phyloP scores from a whole-genome alignment of 2,797 vertebrate genomes.

The Gymnodraco acuticeps region DNA sequence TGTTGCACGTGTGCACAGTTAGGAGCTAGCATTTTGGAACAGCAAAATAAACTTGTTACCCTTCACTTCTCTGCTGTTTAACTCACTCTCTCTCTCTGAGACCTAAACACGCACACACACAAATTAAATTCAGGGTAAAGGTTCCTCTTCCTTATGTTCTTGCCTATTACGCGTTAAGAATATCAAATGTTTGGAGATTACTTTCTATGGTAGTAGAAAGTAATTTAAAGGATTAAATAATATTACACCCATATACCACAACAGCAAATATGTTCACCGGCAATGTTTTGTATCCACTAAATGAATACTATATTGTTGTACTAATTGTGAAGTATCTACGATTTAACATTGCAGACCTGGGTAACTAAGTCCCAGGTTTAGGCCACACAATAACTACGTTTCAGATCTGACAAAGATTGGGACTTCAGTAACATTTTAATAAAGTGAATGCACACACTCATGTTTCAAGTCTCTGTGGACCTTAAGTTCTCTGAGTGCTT shows the following conservation, averaged over 20 bases:
- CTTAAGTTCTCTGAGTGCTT: neutral
- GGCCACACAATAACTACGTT: neutral
- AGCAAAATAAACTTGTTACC: slow-evolving; percentile 45
- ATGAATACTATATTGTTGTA: neutral
- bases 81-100: slow-evolving; percentile 15
- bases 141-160: too few species aligned
- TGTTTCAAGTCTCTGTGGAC: neutral
- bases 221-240: too few species aligned
- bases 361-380: neutral
- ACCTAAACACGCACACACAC: slow-evolving; percentile 5
- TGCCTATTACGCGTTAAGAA: too few species aligned
- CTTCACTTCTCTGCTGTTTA: slow-evolving; percentile 51
- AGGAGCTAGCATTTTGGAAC: slow-evolving; percentile 39
- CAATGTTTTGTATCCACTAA: neutral
- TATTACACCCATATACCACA: too few species aligned
- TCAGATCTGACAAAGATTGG: neutral
- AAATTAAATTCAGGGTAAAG: too few species aligned
- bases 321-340: neutral
- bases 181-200: too few species aligned
- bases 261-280: neutral
- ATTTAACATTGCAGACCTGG: neutral
- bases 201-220: too few species aligned
- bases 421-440: neutral
- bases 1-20: slow-evolving; percentile 20
- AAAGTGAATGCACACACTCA: neutral